Conservation (phyloP, 2,797 vertebrate species). For the Ambastaia sidthimunki region DNA sequence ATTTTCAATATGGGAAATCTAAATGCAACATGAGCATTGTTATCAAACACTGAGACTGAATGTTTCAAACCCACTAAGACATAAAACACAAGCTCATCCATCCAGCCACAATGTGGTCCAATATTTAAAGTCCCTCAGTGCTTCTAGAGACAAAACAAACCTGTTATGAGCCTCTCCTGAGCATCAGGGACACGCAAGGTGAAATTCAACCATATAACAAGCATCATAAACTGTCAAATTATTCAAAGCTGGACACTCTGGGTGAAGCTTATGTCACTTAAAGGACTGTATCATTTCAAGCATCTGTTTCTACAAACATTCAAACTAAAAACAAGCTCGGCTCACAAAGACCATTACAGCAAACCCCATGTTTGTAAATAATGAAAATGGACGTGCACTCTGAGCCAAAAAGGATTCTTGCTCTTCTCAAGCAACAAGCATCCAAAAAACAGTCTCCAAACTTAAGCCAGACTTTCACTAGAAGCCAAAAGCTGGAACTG, state of each 20-base stretch:
- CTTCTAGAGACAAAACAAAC: conserved; percentile 44
- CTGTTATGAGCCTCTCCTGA: conserved; percentile 3
- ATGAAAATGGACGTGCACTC: background rate
- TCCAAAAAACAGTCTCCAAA: conserved; percentile 17
- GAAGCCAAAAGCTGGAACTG: conserved; percentile 31
- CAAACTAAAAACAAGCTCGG: conserved; percentile 7
- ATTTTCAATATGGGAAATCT: conserved; percentile 50
- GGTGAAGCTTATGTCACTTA: conserved; percentile 59
- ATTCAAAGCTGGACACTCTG: conserved; percentile 43
- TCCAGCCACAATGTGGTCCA: conserved; percentile 35
- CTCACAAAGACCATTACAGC: conserved; percentile 8
- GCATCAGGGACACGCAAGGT: conserved; percentile 5
- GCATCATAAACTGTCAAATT: conserved; percentile 55
- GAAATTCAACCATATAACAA: conserved; percentile 46
- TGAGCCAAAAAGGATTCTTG: conserved; percentile 10
- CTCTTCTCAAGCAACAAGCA: conserved; percentile 13
- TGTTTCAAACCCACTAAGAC: conserved; percentile 21
- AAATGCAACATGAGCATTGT: background rate
- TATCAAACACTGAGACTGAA: conserved; percentile 22
- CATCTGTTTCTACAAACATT: conserved; percentile 47
- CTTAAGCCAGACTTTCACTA: conserved; percentile 23
- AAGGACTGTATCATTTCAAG: conserved; percentile 56
- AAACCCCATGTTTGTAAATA: conserved; percentile 13
- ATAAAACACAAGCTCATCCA: conserved; percentile 32
- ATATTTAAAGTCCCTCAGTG: conserved; percentile 50